A percentile compares a stretch with the other conserved stretches of the same genome.
Conservation (phyloP, 2,113 vertebrate genomes). For the Mesitornis unicolor region DNA sequence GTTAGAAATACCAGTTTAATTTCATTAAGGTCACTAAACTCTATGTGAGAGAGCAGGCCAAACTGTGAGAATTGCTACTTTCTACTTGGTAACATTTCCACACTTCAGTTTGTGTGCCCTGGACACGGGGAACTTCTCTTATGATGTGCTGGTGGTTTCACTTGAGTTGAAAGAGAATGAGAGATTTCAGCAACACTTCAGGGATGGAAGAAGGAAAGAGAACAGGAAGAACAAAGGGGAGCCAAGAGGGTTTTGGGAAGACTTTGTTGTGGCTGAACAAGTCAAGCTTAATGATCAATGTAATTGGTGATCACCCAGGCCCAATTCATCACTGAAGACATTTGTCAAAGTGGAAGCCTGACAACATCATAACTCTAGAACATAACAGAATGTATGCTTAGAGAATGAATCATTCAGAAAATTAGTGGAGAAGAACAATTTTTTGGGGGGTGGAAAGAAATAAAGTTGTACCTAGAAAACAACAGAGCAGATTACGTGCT, state of each 20-base stretch:
- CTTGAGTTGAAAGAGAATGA: background rate
- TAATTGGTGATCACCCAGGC: background rate
- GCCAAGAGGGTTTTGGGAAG: background rate
- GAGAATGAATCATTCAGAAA: background rate
- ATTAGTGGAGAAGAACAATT: background rate
- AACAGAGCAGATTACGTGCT: background rate
- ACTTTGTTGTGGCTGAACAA: background rate
- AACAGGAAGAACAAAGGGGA: background rate
- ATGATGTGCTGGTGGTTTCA: background rate
- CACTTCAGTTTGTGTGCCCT: background rate
- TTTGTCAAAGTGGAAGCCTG: background rate
- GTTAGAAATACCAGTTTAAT: background rate
- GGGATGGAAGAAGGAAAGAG: background rate
- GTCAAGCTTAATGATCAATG: rapidly evolving
- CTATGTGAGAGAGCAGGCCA: background rate
- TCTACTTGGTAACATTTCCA: background rate
- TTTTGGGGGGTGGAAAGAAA: background rate
- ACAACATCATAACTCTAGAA: background rate
- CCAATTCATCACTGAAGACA: background rate
- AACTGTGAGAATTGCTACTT: background rate
- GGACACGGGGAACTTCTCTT: background rate
- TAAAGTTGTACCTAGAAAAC: background rate
- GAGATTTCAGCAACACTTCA: background rate
- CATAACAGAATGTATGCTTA: background rate
- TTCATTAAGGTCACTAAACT: background rate